A percentile compares a stretch with the other conserved stretches of the same genome.
phyloP scores from a whole-genome alignment of 2,113 vertebrate genomes.

The Heptranchias perlo region DNA sequence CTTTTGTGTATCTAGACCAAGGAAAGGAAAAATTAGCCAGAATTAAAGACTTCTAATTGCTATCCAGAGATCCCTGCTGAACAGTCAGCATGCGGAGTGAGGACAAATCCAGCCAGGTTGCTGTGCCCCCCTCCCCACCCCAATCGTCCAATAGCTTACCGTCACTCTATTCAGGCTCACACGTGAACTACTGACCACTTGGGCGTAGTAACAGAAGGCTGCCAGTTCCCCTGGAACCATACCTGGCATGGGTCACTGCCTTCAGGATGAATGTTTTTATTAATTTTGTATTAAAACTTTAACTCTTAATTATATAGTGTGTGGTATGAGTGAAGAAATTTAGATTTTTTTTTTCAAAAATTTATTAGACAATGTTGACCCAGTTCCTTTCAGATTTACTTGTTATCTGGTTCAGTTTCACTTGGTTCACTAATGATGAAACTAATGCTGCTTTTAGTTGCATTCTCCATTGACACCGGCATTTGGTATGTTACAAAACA shows the following conservation, averaged over 20 bases:
- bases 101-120: neutral
- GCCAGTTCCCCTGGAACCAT: neutral
- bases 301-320: neutral
- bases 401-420: neutral
- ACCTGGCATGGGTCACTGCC: neutral
- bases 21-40: neutral
- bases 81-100: neutral
- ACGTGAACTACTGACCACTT: neutral
- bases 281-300: constrained; percentile 11
- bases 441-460: neutral
- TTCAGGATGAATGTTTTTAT: neutral
- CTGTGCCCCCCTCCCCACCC: neutral
- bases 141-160: neutral
- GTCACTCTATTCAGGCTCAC: neutral
- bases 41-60: neutral
- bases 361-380: neutral
- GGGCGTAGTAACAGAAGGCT: neutral
- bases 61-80: neutral
- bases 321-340: neutral
- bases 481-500: neutral
- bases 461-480: neutral
- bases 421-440: neutral
- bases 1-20: neutral
- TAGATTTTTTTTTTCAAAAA: no score
- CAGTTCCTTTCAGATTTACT: neutral